Evolutionary conservation across 1,140 invertebrate genomes (phyloP).

Genomic region (Drosophila erecta): DNA sequence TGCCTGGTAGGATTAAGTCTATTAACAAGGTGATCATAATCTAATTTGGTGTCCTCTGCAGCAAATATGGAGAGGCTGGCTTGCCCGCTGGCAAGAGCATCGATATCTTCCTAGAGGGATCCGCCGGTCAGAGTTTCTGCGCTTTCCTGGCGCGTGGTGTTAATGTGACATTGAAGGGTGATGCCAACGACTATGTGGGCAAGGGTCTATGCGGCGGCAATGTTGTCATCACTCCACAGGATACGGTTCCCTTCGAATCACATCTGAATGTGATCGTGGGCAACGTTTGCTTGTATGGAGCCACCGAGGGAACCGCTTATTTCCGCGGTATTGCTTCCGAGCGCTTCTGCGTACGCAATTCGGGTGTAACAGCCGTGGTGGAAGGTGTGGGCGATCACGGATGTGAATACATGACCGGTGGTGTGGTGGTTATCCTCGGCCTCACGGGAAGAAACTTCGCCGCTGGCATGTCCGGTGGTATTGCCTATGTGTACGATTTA

Average conservation of each 20-base stretch:
- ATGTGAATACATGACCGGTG: slow-evolving; percentile 99
- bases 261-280: slow-evolving; percentile 98
- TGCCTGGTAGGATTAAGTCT: slow-evolving; percentile 89
- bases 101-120: slow-evolving; percentile 94
- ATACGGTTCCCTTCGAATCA: slow-evolving; percentile 92
- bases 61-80: slow-evolving; percentile 95
- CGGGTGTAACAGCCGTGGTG: slow-evolving; percentile 95
- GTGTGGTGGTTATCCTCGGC: slow-evolving; percentile 95
- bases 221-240: slow-evolving; percentile 97
- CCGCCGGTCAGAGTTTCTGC: slow-evolving; percentile 99
- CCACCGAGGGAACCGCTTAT: slow-evolving; percentile 96
- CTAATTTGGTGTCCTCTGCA: slow-evolving; percentile 76
- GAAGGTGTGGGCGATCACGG: slow-evolving; percentile 99
- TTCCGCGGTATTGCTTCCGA: slow-evolving; percentile 99
- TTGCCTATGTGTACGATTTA: slow-evolving; percentile 97
- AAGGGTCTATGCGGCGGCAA: slow-evolving; percentile 97
- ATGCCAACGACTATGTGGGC: slow-evolving; percentile 99
- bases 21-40: not conserved
- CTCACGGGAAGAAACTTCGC: slow-evolving; percentile 99
- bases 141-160: slow-evolving; percentile 98
- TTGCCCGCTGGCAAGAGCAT: slow-evolving; percentile 93
- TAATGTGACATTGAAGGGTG: slow-evolving; percentile 96
- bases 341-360: slow-evolving; percentile 99
- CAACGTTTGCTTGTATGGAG: slow-evolving; percentile 99
- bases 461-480: slow-evolving; percentile 98